Conservation (phyloP, 2,797 vertebrate genomes). For the Sebastes trivittatus region DNA sequence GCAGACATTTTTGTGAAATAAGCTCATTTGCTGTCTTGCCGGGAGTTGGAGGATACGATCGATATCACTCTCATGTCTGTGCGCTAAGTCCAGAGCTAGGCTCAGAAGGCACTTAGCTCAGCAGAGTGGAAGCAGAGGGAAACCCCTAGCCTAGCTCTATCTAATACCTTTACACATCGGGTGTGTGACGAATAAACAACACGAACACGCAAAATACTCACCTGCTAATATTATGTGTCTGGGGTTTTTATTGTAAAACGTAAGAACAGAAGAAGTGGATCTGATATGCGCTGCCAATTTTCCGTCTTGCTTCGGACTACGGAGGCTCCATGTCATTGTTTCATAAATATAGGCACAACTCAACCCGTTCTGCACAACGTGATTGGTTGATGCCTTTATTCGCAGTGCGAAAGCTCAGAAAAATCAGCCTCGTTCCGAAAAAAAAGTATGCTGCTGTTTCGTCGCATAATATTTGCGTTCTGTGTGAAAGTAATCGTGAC, state of each 20-base stretch:
- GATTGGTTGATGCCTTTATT: too few relatives aligned
- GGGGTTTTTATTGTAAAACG: neutral
- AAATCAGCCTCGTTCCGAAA: fast-evolving
- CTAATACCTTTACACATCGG: neutral
- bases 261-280: neutral
- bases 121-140: neutral
- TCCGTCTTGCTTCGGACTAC: too few relatives aligned
- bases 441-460: too few relatives aligned
- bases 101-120: neutral
- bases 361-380: too few relatives aligned
- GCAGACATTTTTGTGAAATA: neutral
- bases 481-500: fast-evolving
- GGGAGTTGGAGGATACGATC: neutral
- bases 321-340: neutral
- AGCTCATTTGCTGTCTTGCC: neutral
- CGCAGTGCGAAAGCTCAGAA: too few relatives aligned
- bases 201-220: neutral
- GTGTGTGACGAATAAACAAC: fast-evolving
- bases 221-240: neutral
- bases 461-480: too few relatives aligned
- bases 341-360: neutral
- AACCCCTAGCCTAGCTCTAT: neutral
- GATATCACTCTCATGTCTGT: neutral
- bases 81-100: neutral
- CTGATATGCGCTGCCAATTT: neutral